Evolutionary conservation across 1,140 invertebrate genomes (phyloP).

Genomic region (Euglossa dilemma): DNA sequence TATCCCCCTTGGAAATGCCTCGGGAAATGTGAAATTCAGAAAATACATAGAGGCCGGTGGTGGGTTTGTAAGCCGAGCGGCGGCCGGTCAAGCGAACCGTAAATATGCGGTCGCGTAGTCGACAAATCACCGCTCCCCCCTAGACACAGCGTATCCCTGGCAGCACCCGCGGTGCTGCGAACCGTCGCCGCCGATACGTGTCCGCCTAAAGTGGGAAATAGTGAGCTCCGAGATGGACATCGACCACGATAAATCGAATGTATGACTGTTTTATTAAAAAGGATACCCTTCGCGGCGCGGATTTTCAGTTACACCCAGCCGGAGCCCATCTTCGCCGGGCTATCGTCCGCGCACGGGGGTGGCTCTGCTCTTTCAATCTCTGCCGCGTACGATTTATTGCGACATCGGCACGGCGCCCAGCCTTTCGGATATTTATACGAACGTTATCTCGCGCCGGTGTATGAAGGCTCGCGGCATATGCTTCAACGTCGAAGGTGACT

Average conservation of each 20-base stretch:
- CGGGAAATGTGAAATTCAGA: constrained; percentile 73
- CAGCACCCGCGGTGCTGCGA: constrained; percentile 8
- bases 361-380: constrained; percentile 15
- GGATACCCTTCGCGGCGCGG: constrained; percentile 17
- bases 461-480: not conserved
- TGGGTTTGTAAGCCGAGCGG: constrained; percentile 9
- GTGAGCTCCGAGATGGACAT: constrained; percentile 42
- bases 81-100: constrained; percentile 50
- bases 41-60: constrained; percentile 45
- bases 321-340: not conserved
- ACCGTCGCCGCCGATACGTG: constrained; percentile 16
- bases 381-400: constrained; percentile 16
- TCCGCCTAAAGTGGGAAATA: constrained; percentile 38
- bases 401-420: not conserved
- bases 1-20: constrained; percentile 73
- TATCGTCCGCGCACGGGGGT: not conserved
- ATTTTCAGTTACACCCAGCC: constrained; percentile 24
- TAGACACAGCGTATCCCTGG: constrained; percentile 17
- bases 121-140: constrained; percentile 52
- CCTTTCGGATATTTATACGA: not conserved
- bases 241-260: constrained; percentile 42
- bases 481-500: not conserved
- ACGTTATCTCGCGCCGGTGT: not conserved
- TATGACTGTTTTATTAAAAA: constrained; percentile 52
- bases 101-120: constrained; percentile 50